A percentile compares a stretch with the other conserved stretches of the same genome.
Evolutionary conservation across 2,888 invertebrate genomes (phyloP).

Genomic region (Noctua pronuba): DNA sequence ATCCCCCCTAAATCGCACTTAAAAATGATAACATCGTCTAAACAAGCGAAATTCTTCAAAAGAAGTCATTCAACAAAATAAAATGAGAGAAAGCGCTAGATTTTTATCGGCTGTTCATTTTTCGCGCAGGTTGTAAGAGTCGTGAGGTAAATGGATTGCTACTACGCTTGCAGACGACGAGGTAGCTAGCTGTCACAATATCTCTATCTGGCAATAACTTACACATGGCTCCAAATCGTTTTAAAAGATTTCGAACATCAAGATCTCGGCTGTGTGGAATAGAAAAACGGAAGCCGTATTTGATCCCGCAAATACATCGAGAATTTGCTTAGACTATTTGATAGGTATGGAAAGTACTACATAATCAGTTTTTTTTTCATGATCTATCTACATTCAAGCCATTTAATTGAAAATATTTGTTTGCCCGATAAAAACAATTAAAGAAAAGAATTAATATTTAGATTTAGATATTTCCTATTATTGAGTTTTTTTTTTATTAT

Average conservation of each 20-base stretch:
- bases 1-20: not conserved
- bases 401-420: too few species aligned
- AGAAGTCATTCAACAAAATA: conserved; percentile 14
- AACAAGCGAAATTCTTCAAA: not conserved
- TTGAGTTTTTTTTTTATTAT: too few species aligned
- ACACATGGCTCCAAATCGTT: conserved; percentile 59
- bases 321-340: conserved; percentile 17
- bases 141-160: conserved; percentile 60
- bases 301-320: conserved; percentile 13
- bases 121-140: conserved; percentile 58
- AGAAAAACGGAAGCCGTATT: conserved; percentile 41
- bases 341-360: not conserved
- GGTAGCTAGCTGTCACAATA: conserved; percentile 61
- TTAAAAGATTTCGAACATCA: conserved; percentile 62
- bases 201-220: conserved; percentile 62
- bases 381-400: not conserved
- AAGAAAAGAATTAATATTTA: too few species aligned
- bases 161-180: conserved; percentile 57
- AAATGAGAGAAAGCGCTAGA: conserved; percentile 26
- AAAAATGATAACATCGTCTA: not conserved
- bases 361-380: not conserved
- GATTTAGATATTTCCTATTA: too few species aligned
- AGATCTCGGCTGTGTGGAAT: conserved; percentile 33
- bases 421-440: too few species aligned
- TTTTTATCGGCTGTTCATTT: conserved; percentile 59